These are phyloP conservation scores for Bugula neritina DNA, from an alignment of 2,888 invertebrate species.

Conservation along the genomic window DNA sequence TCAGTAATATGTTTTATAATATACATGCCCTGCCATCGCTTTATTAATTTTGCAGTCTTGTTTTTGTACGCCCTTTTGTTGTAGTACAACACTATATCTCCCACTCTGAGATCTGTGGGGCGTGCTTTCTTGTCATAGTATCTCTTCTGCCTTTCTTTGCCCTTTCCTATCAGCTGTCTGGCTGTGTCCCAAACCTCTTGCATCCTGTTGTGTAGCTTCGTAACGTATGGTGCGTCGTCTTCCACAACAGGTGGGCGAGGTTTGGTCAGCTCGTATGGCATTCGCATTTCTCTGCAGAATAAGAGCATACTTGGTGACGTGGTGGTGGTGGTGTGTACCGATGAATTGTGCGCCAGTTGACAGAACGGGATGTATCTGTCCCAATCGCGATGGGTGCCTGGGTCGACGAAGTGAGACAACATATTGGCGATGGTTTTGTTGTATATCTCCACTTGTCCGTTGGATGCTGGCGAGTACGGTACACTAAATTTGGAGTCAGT, in stretches of 20 bases:
- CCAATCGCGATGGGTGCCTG: not conserved
- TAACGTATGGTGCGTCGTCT: not conserved
- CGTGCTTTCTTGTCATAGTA: not conserved
- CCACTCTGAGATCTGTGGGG: not conserved
- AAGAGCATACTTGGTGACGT: not conserved
- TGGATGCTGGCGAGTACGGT: not conserved
- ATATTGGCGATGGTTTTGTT: conserved; percentile 4
- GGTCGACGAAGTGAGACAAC: not conserved
- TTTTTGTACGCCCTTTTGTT: not conserved
- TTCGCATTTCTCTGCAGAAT: not conserved
- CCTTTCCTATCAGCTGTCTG: not conserved
- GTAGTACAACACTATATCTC: not conserved
- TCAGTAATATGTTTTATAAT: not conserved
- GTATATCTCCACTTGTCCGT: conserved; percentile 21
- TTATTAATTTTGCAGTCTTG: not conserved
- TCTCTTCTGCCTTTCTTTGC: not conserved
- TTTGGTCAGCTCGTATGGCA: not conserved
- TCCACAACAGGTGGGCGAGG: not conserved
- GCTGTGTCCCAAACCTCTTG: not conserved
- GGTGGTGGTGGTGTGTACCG: not conserved
- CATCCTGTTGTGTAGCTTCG: not conserved
- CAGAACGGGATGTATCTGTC: not conserved
- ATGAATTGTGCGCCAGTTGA: not conserved
- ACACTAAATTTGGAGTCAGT: not conserved
- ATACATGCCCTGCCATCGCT: not conserved